Conservation (phyloP, 2,888 invertebrate species). For the Exephanes ischioxanthus region DNA sequence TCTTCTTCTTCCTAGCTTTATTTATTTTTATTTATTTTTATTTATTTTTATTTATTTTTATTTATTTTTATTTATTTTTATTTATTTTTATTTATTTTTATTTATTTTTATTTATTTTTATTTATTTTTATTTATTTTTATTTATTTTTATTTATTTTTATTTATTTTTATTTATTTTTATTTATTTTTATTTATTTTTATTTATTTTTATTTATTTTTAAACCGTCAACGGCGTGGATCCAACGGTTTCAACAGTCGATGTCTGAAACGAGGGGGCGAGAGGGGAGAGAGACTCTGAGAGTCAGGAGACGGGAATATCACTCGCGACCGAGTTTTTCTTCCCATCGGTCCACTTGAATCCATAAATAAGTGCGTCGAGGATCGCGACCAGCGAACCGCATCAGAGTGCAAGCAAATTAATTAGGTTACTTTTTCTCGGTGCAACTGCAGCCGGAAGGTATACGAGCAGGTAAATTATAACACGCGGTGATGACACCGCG, state of each 20-base stretch:
- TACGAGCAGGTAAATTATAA: constrained; percentile 70
- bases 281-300: constrained; percentile 3
- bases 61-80: constrained; percentile 1
- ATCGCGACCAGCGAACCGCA: constrained; percentile 11
- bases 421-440: constrained; percentile 24
- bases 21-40: not conserved
- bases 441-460: constrained; percentile 13
- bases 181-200: too few species aligned
- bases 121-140: not conserved
- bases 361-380: constrained; percentile 7
- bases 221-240: constrained; percentile 13
- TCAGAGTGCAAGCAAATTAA: constrained; percentile 5
- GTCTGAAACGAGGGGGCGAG: not conserved
- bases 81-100: constrained; percentile 1
- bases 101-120: not conserved
- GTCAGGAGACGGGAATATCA: constrained; percentile 22
- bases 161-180: not conserved
- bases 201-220: not conserved
- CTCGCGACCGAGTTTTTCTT: constrained; percentile 10
- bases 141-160: not conserved
- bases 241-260: not conserved
- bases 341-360: constrained; percentile 43
- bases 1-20: not conserved
- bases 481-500: constrained; percentile 49
- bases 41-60: too few species aligned